phyloP scores from a whole-genome alignment of 2,888 invertebrate genomes.

The Spialia ferax region DNA sequence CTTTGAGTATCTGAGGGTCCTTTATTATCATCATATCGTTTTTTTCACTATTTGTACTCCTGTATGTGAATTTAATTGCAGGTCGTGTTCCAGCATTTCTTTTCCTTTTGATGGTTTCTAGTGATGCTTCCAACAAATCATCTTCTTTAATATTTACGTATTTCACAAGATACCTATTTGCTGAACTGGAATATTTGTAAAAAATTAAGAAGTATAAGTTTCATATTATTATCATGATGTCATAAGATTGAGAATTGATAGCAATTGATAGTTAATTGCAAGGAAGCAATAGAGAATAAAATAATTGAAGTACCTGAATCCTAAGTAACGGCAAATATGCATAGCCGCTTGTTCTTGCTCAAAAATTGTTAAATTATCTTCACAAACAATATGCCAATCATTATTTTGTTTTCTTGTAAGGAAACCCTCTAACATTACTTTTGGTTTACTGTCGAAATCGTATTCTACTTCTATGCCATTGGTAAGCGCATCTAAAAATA shows the following conservation, averaged over 20 bases:
- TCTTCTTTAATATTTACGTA: slow-evolving; percentile 70
- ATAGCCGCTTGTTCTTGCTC: slow-evolving; percentile 80
- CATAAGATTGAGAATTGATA: too few species aligned
- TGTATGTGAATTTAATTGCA: slow-evolving; percentile 68
- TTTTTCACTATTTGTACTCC: slow-evolving; percentile 51
- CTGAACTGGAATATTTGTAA: slow-evolving; percentile 61
- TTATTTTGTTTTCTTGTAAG: slow-evolving; percentile 87
- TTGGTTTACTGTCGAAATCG: slow-evolving; percentile 88
- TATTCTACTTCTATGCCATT: slow-evolving; percentile 87
- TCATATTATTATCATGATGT: too few species aligned
- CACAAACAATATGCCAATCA: slow-evolving; percentile 89
- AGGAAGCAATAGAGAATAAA: neutral
- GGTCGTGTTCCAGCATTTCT: slow-evolving; percentile 55
- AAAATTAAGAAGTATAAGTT: neutral
- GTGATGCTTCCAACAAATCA: slow-evolving; percentile 50
- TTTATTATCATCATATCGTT: slow-evolving; percentile 62
- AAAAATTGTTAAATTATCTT: slow-evolving; percentile 71
- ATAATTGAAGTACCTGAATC: slow-evolving; percentile 86
- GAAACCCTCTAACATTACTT: slow-evolving; percentile 87
- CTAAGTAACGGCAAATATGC: slow-evolving; percentile 89
- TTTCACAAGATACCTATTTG: slow-evolving; percentile 70
- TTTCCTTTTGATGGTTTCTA: slow-evolving; percentile 55
- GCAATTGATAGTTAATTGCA: neutral
- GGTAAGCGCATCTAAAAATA: slow-evolving; percentile 86
- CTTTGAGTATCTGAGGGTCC: slow-evolving; percentile 72